Evolutionary conservation across 2,797 vertebrate genomes (phyloP).

Genomic region (Propithecus perrieri): DNA sequence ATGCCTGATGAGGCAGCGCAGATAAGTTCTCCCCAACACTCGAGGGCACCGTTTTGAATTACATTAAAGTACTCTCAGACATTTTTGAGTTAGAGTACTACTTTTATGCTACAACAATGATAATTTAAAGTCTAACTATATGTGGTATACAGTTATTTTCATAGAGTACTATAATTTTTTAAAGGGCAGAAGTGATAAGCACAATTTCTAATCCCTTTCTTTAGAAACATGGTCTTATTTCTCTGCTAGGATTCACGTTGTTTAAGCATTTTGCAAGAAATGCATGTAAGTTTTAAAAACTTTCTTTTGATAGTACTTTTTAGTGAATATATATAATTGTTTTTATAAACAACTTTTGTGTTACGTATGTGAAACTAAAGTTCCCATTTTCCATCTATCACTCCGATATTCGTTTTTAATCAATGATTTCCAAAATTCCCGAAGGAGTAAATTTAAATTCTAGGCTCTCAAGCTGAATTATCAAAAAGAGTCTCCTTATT

Average conservation of each 20-base stretch:
- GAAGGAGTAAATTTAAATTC: conserved; percentile 12
- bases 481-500: neutral
- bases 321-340: neutral
- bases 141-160: neutral
- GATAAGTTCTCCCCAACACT: neutral
- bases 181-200: conserved; percentile 28
- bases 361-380: neutral
- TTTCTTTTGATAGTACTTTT: conserved; percentile 44
- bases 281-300: conserved; percentile 36
- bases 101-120: neutral
- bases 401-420: neutral
- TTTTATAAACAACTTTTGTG: neutral
- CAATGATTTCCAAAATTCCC: neutral
- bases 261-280: conserved; percentile 36
- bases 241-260: neutral
- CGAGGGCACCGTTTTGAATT: neutral
- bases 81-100: neutral
- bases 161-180: neutral
- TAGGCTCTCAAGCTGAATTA: conserved; percentile 21
- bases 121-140: neutral
- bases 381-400: neutral
- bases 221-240: conserved; percentile 29
- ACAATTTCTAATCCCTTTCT: conserved; percentile 49
- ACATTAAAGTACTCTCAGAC: neutral
- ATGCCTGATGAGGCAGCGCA: neutral